Evolutionary conservation across 2,888 invertebrate species (phyloP).

Genomic region (Plagiodera versicolora): DNA sequence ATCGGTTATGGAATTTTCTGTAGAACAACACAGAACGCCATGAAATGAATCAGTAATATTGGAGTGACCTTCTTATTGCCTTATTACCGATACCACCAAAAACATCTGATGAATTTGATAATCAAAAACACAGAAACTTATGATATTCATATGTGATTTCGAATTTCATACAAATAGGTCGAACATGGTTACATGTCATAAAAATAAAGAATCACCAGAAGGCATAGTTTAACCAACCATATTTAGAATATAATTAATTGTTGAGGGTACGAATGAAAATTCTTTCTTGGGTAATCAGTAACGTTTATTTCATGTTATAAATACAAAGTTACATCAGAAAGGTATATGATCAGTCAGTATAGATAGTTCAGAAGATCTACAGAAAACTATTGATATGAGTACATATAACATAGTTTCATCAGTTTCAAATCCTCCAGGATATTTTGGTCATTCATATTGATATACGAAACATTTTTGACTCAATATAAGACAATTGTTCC

Average conservation of each 20-base stretch:
- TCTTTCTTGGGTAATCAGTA: constrained; percentile 16
- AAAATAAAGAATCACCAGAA: no score
- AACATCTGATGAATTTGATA: no score
- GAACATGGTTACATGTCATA: no score
- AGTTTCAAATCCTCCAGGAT: neutral
- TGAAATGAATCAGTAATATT: no score
- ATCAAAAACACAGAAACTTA: no score
- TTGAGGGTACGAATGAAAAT: neutral
- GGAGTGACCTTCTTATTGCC: no score
- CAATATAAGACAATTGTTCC: no score
- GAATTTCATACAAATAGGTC: no score
- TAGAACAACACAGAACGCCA: no score
- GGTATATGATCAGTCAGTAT: constrained; percentile 29
- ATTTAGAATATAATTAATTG: neutral
- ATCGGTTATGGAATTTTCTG: no score
- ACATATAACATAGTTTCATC: constrained; percentile 19
- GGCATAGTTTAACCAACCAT: no score
- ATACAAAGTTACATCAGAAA: constrained; percentile 32
- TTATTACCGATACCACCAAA: neutral
- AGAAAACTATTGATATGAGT: constrained; percentile 28
- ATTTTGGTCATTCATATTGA: neutral
- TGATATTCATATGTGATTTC: no score
- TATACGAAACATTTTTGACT: neutral
- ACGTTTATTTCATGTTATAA: constrained; percentile 28
- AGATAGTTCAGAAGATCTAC: constrained; percentile 25